phyloP scores from a whole-genome alignment of 2,797 vertebrate genomes.

The Etheostoma perlongum region DNA sequence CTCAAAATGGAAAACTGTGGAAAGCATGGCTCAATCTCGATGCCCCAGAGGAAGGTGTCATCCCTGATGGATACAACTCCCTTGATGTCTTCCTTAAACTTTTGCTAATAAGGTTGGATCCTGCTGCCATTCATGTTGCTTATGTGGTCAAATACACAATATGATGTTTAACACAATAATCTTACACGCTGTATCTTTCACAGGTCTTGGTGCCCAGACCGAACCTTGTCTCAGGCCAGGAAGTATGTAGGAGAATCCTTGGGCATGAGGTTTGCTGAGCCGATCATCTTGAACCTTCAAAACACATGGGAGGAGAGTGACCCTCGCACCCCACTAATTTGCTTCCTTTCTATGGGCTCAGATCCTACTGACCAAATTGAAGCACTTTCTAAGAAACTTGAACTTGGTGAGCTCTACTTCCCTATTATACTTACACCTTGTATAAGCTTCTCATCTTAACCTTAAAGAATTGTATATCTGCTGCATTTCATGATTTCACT shows the following conservation, averaged over 20 bases:
- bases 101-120: constrained; percentile 86
- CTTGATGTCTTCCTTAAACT: constrained; percentile 87
- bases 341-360: constrained; percentile 91
- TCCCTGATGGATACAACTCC: constrained; percentile 86
- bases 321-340: constrained; percentile 85
- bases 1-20: constrained; percentile 85
- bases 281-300: constrained; percentile 87
- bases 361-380: constrained; percentile 89
- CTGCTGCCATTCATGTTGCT: not conserved
- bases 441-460: constrained; percentile 5
- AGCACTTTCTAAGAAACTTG: constrained; percentile 85
- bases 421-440: not conserved
- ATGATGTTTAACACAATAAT: constrained; percentile 3
- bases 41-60: constrained; percentile 86
- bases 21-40: constrained; percentile 88
- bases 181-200: not conserved
- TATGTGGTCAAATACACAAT: constrained; percentile 16
- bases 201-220: constrained; percentile 90
- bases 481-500: not conserved
- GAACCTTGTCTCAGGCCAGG: constrained; percentile 87
- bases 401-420: constrained; percentile 80
- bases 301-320: constrained; percentile 90
- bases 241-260: constrained; percentile 87
- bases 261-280: constrained; percentile 86
- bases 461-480: not conserved